Conservation (phyloP, 2,113 vertebrate genomes). For the Pelobates fuscus region DNA sequence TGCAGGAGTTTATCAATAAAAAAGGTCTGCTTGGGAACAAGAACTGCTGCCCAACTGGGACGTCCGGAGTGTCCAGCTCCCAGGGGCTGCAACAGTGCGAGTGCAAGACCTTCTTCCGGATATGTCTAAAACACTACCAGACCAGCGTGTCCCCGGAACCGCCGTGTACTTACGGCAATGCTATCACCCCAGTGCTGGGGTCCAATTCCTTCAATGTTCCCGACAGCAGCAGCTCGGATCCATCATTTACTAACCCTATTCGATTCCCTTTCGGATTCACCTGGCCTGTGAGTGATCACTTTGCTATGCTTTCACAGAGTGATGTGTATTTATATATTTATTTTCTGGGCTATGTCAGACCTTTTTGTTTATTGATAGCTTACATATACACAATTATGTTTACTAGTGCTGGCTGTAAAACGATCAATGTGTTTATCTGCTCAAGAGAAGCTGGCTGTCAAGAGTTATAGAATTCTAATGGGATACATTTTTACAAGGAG, state of each 20-base stretch:
- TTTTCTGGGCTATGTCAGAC: too few species aligned
- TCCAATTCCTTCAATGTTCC: constrained; percentile 95
- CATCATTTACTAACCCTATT: constrained; percentile 90
- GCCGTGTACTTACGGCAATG: constrained; percentile 94
- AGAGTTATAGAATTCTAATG: too few species aligned
- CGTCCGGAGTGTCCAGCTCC: constrained; percentile 62
- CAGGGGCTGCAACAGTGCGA: constrained; percentile 83
- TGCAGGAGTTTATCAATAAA: constrained; percentile 97
- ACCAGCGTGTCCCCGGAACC: constrained; percentile 93
- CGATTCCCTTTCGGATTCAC: constrained; percentile 93
- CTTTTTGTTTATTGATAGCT: too few species aligned
- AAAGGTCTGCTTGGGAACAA: constrained; percentile 85
- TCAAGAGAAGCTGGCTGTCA: too few species aligned
- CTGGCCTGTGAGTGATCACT: constrained; percentile 86
- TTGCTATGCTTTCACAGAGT: not conserved
- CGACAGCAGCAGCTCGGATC: constrained; percentile 77
- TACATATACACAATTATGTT: too few species aligned
- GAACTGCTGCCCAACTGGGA: constrained; percentile 84
- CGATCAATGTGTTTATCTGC: too few species aligned
- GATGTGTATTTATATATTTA: too few species aligned
- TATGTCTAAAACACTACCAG: constrained; percentile 98
- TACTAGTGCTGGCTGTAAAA: too few species aligned
- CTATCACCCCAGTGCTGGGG: constrained; percentile 92
- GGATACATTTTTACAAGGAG: too few species aligned
- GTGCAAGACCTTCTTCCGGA: constrained; percentile 96